Evolutionary conservation across 92 coral and sea anemone species (phyloP).

Genomic region (Heliopora coerulea): DNA sequence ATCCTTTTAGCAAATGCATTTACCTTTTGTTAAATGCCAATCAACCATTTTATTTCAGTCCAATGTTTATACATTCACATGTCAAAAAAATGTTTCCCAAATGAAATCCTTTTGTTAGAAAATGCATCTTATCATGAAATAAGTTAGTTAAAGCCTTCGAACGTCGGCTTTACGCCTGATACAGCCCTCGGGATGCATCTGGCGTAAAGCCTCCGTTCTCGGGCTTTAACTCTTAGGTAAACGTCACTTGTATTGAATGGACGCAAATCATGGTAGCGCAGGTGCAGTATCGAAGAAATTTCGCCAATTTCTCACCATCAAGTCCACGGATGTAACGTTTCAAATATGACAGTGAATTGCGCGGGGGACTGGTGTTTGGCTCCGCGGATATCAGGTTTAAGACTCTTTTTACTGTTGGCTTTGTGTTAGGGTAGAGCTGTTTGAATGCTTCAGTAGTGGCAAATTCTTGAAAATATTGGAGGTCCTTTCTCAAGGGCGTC

Average conservation of each 20-base stretch:
- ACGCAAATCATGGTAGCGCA: slow-evolving; percentile 22
- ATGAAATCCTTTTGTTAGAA: too few species aligned
- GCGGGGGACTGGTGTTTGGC: slow-evolving; percentile 1
- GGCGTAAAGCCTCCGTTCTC: too few species aligned
- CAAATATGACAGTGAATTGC: slow-evolving; percentile 12
- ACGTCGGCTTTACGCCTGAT: too few species aligned
- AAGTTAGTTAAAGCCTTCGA: too few species aligned
- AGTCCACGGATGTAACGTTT: slow-evolving; percentile 22
- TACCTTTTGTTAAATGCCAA: too few species aligned
- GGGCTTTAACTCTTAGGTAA: too few species aligned
- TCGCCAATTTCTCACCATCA: slow-evolving; percentile 14
- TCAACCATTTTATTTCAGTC: too few species aligned
- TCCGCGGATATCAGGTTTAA: slow-evolving; percentile 9
- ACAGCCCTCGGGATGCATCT: too few species aligned
- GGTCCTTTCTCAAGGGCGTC: neutral
- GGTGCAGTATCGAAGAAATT: slow-evolving; percentile 11
- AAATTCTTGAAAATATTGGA: slow-evolving; percentile 1
- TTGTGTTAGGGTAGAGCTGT: slow-evolving; percentile 14
- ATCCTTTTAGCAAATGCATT: too few species aligned
- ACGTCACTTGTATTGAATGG: slow-evolving; percentile 10
- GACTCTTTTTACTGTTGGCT: slow-evolving; percentile 25
- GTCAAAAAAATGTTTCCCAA: too few species aligned
- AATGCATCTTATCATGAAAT: too few species aligned
- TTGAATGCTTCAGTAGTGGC: slow-evolving; percentile 25
- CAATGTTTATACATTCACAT: too few species aligned